phyloP scores from a whole-genome alignment of 2,113 vertebrate genomes.

The Ornithorhynchus anatinus region DNA sequence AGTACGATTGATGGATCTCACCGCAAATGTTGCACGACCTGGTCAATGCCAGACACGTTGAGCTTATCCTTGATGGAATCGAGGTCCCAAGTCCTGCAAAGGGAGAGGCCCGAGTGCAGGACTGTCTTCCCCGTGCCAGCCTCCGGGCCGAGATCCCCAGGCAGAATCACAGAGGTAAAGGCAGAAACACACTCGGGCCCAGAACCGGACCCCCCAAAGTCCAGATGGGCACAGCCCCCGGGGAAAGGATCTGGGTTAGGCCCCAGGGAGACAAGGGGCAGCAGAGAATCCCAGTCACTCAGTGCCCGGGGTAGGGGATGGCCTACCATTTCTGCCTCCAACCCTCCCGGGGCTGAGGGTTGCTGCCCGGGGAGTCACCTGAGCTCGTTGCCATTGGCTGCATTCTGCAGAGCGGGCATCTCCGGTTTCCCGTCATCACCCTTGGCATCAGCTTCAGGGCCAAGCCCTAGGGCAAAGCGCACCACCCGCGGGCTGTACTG shows the following conservation, averaged over 20 bases:
- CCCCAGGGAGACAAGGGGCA: no score
- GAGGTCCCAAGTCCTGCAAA: constrained; percentile 64
- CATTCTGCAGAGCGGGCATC: no score
- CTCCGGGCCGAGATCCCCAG: background rate
- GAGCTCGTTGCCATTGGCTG: no score
- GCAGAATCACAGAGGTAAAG: background rate
- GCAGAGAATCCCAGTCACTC: no score
- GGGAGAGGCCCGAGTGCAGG: constrained; percentile 1
- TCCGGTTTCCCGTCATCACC: no score
- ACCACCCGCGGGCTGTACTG: constrained; percentile 78
- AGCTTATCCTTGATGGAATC: constrained; percentile 73
- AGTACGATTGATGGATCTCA: constrained; percentile 51
- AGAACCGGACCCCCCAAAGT: no score
- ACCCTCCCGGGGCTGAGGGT: background rate
- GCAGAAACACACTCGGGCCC: no score
- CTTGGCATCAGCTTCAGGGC: background rate
- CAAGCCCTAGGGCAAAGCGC: constrained; percentile 71
- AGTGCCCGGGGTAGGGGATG: background rate
- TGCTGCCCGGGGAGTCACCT: background rate
- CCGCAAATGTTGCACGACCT: constrained; percentile 75
- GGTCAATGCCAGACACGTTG: constrained; percentile 73
- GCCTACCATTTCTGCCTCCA: no score
- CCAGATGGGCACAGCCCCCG: background rate
- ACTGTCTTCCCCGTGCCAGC: background rate
- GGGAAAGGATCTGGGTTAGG: background rate